phyloP scores from a whole-genome alignment of 92 coral and sea anemone species.

The Palythoa caribaeorum region DNA sequence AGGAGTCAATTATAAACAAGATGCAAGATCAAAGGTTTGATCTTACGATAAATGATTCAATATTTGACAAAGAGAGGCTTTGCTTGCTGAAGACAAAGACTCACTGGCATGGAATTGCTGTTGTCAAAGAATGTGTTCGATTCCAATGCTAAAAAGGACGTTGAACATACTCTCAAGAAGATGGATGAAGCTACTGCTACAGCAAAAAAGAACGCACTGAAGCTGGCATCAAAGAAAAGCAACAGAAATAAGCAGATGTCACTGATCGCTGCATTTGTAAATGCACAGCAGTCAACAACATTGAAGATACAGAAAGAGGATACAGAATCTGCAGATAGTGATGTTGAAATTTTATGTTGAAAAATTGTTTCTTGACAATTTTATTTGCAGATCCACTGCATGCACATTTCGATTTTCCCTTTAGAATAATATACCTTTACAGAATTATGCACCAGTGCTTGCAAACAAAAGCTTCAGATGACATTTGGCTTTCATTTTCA shows the following conservation, averaged over 20 bases:
- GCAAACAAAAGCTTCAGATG: too few relatives aligned
- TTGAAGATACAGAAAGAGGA: background rate
- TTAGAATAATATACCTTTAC: too few relatives aligned
- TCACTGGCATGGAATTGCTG: background rate
- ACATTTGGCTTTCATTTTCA: background rate
- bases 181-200: too few relatives aligned
- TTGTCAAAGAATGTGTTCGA: constrained; percentile 8
- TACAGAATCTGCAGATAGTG: background rate
- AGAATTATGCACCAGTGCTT: too few relatives aligned
- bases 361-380: background rate
- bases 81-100: background rate
- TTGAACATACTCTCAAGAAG: background rate
- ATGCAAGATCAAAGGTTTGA: too few relatives aligned
- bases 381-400: background rate
- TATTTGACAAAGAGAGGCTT: too few relatives aligned
- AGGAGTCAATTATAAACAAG: too few relatives aligned
- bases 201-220: too few relatives aligned
- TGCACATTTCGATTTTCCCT: too few relatives aligned
- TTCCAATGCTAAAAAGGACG: background rate
- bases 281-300: background rate
- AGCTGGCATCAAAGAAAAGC: too few relatives aligned
- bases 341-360: background rate
- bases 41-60: too few relatives aligned
- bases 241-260: too few relatives aligned
- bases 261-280: background rate